phyloP scores from a whole-genome alignment of 2,797 vertebrate species.

The Malacoraja senta region DNA sequence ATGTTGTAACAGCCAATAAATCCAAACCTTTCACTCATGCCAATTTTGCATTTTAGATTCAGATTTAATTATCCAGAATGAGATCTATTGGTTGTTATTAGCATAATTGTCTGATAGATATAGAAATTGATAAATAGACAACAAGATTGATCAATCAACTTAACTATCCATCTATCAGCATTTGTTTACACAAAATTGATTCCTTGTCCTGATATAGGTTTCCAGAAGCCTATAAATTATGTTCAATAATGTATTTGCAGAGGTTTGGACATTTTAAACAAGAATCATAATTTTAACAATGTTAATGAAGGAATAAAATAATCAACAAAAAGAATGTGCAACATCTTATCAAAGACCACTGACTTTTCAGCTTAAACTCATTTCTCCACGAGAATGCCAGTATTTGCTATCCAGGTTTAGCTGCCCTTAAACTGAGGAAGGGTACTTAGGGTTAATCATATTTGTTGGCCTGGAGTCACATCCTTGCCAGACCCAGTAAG shows the following conservation, averaged over 20 bases:
- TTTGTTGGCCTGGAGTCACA: no score
- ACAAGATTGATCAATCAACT: background rate
- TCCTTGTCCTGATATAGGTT: background rate
- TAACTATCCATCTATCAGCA: background rate
- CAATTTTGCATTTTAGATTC: background rate
- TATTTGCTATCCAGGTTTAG: no score
- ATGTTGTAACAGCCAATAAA: background rate
- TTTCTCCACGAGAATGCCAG: no score
- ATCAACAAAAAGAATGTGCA: background rate
- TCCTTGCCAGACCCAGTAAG: no score
- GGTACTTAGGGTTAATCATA: no score
- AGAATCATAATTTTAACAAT: background rate
- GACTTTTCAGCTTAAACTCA: background rate
- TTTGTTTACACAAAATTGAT: slow-evolving; percentile 9
- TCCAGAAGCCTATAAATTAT: background rate
- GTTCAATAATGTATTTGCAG: background rate
- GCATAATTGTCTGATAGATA: background rate
- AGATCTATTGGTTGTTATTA: background rate
- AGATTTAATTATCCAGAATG: background rate
- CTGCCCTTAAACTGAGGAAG: no score
- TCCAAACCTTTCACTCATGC: background rate
- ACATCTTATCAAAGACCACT: background rate
- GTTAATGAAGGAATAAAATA: slow-evolving; percentile 19
- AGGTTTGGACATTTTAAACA: background rate
- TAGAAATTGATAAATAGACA: background rate